phyloP scores from a whole-genome alignment of 2,113 vertebrate species.

The Hepsetus odoe region DNA sequence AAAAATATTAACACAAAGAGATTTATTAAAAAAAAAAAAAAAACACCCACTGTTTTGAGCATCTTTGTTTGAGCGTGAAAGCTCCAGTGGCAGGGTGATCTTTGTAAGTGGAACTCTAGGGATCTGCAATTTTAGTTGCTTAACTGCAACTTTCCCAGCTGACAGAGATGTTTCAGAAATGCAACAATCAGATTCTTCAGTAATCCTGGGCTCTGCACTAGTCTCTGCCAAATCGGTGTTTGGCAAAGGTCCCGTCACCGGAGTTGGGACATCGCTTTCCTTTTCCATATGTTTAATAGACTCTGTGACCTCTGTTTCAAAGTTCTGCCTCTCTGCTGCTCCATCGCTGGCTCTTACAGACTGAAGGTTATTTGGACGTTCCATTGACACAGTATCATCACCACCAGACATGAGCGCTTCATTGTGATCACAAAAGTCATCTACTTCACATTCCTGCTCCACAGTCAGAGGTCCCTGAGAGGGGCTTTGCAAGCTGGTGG shows the following conservation, averaged over 20 bases:
- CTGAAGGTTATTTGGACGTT: not conserved
- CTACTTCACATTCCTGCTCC: not conserved
- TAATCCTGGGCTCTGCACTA: slow-evolving; percentile 1
- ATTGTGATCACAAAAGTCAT: slow-evolving; percentile 17
- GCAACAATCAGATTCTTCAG: not conserved
- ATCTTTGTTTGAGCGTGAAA: slow-evolving; percentile 7
- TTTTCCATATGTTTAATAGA: slow-evolving; percentile 36
- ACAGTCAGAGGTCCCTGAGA: not conserved
- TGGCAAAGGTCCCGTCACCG: not conserved
- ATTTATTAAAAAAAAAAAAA: not conserved
- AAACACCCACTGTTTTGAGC: slow-evolving; percentile 9
- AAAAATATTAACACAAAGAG: not conserved
- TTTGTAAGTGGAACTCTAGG: slow-evolving; percentile 38
- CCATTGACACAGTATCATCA: slow-evolving; percentile 8
- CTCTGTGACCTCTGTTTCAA: slow-evolving; percentile 38
- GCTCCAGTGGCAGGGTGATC: slow-evolving; percentile 31
- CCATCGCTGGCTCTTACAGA: not conserved
- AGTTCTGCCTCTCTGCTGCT: slow-evolving; percentile 30
- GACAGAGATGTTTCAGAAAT: slow-evolving; percentile 4
- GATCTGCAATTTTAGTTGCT: slow-evolving; percentile 16
- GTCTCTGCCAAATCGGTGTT: not conserved
- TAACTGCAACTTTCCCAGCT: not conserved
- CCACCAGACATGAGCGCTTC: slow-evolving; percentile 17
- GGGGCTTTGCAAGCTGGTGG: not conserved
- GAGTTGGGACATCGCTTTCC: slow-evolving; percentile 11